Conservation (phyloP, 2,113 vertebrate genomes). For the Drymodes brunneopygia region DNA sequence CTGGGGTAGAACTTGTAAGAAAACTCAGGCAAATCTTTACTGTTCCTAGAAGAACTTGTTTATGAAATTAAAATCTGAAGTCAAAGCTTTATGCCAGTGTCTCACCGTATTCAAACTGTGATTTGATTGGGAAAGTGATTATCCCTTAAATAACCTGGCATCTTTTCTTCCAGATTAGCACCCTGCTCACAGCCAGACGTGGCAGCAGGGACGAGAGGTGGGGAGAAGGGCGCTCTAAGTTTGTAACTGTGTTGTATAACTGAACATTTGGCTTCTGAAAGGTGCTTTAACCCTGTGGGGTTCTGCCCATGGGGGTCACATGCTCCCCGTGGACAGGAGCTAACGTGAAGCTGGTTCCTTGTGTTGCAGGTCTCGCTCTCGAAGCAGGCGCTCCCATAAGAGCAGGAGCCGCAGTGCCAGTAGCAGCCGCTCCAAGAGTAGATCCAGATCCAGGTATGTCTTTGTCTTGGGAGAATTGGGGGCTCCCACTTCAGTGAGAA, state of each 20-base stretch:
- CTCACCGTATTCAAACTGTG: background rate
- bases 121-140: background rate
- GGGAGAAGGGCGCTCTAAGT: background rate
- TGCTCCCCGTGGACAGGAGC: fast-evolving
- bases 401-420: constrained; percentile 90
- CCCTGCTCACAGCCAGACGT: fast-evolving
- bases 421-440: constrained; percentile 83
- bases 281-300: background rate
- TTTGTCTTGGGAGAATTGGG: background rate
- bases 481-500: background rate
- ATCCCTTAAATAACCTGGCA: background rate
- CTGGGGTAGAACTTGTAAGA: background rate
- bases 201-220: background rate
- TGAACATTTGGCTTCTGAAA: background rate
- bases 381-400: constrained; percentile 90
- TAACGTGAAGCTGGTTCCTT: background rate
- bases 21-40: background rate
- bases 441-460: constrained; percentile 84
- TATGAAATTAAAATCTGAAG: background rate
- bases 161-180: background rate
- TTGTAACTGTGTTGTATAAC: background rate
- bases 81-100: background rate
- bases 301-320: background rate
- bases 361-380: constrained; percentile 85
- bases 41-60: background rate